Base-by-base conservation (phyloP, 2,888 invertebrate genomes). In the Drosophila rubida region DNA sequence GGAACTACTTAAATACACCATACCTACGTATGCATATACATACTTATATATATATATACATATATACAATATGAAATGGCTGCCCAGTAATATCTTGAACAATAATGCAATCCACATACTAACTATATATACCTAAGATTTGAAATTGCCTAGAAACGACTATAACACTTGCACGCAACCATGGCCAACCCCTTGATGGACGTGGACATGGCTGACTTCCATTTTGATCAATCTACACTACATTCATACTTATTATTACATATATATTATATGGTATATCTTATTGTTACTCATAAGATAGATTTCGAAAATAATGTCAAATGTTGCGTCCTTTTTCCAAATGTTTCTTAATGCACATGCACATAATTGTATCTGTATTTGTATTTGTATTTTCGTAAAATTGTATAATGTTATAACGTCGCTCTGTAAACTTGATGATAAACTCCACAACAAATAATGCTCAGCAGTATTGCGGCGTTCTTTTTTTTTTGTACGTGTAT, bases 261-360 rank as follows among this genome's bases (percentile, higher is more conserved):
- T 59, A 65, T 37, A 49, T 55, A 58, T 37, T 37, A 37, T 37
- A 37, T 37, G 7, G 7, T 35, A 54, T 61, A 68, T 67, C 66
- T 63, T 58, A 81, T 73, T 82, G 80, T 74, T 79, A 78, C 59
- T 63, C 62, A 63, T 66, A 58, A 68, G 60, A 62, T 55, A 66
- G 60, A 62, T 55, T 65, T 61, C 25, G 30, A 69, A 63, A 76
- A 19, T 3, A 37, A 77, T 32, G 35, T 62, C 72, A 69, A 77
- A 67, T 83, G 83, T 81, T 80, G 80, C 83, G 83, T 81, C 81
- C 81, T 83, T 81, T 78, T 75, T 71, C n/a, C 9, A 37, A 69
- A 63, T 61, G 37, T 66, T 82, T 76, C 66, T 64, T 67, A 72
- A 61, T 67, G 65, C 72, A 76, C 53, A 61, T 32, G 66, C 55